These are phyloP conservation scores for Alloscopus bannaensis DNA, from an alignment of 2,888 invertebrate species.

Conservation along the genomic window DNA sequence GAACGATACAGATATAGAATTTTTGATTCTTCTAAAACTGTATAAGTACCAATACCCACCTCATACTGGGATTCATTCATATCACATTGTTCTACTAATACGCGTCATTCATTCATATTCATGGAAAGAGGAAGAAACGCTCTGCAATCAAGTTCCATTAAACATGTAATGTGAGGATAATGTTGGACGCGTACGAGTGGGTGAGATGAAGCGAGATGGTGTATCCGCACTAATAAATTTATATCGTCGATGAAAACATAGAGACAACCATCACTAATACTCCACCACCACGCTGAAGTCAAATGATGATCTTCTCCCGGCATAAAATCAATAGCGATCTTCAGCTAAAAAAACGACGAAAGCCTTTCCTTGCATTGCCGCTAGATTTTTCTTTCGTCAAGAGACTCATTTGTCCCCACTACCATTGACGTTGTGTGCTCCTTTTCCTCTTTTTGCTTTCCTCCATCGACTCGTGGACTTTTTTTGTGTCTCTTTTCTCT, in stretches of 20 bases:
- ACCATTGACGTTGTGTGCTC: slow-evolving; percentile 3
- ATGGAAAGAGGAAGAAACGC: no score
- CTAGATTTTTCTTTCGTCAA: slow-evolving; percentile 62
- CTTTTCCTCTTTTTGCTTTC: not conserved
- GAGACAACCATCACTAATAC: slow-evolving; percentile 3
- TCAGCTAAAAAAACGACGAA: slow-evolving; percentile 35
- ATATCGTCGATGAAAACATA: not conserved
- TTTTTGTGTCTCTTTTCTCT: slow-evolving; percentile 36
- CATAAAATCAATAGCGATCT: slow-evolving; percentile 68
- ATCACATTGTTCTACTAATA: no score
- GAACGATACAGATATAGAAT: no score
- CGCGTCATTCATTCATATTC: no score
- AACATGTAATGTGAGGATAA: slow-evolving; percentile 11
- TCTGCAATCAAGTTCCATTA: no score
- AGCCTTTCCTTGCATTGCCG: slow-evolving; percentile 52
- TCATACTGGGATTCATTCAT: no score
- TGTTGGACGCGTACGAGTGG: slow-evolving; percentile 3
- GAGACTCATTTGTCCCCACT: slow-evolving; percentile 57
- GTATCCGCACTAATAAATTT: slow-evolving; percentile 8
- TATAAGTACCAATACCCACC: no score
- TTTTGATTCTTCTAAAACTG: no score
- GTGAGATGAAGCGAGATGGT: not conserved
- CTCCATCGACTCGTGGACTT: no score
- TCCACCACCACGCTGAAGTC: slow-evolving; percentile 48
- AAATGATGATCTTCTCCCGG: slow-evolving; percentile 67